Evolutionary conservation across 2,888 invertebrate species (phyloP).

Genomic region (Morpho deidamia): DNA sequence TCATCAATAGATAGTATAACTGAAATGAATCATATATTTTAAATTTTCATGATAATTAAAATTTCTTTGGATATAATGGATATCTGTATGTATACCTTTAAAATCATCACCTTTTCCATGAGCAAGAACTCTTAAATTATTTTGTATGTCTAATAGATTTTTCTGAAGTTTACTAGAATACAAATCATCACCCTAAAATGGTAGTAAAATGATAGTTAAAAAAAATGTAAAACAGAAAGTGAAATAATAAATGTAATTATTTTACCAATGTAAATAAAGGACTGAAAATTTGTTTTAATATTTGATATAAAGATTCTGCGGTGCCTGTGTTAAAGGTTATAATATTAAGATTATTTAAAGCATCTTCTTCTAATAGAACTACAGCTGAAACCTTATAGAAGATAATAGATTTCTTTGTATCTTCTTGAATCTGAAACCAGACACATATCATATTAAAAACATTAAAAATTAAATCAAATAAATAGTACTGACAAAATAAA

Average conservation of each 20-base stretch:
- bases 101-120: conserved; percentile 52
- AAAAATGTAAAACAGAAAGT: neutral
- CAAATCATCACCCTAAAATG: conserved; percentile 54
- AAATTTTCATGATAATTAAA: neutral
- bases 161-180: conserved; percentile 64
- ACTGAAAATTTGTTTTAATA: conserved; percentile 61
- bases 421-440: conserved; percentile 46
- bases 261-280: conserved; percentile 59
- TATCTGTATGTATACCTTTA: conserved; percentile 41
- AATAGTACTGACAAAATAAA: too few species aligned
- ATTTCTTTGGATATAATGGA: neutral
- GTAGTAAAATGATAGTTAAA: neutral
- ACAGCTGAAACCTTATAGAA: conserved; percentile 58
- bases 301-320: conserved; percentile 62
- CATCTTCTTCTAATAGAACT: conserved; percentile 42
- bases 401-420: conserved; percentile 51
- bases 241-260: neutral
- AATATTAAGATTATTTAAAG: conserved; percentile 51
- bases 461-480: too few species aligned
- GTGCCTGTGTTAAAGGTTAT: conserved; percentile 55
- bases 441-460: neutral
- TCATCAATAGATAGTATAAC: conserved; percentile 83
- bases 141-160: conserved; percentile 58
- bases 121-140: conserved; percentile 57
- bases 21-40: conserved; percentile 38